A percentile compares a stretch with the other conserved stretches of the same genome.
Conservation (phyloP, 2,888 invertebrate genomes). For the Sinhomidia bicolor region DNA sequence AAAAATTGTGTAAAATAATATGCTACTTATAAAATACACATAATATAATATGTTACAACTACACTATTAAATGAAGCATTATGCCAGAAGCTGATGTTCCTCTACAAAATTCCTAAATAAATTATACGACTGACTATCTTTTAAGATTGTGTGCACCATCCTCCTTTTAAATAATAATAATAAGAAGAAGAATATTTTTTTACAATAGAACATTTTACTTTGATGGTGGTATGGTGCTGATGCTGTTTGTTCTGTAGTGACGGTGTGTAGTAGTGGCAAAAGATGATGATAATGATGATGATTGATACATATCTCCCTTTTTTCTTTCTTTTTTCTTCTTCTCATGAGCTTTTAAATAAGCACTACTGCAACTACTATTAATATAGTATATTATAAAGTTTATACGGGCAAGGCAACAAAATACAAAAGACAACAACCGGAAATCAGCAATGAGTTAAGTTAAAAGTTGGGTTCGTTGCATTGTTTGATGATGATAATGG, state of each 20-base stretch:
- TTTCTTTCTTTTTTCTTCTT: too few relatives aligned
- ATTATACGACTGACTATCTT: not conserved
- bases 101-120: not conserved
- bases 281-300: constrained; percentile 24
- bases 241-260: too few relatives aligned
- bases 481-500: constrained; percentile 32
- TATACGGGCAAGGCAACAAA: not conserved
- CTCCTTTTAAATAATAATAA: not conserved
- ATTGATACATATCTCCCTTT: constrained; percentile 68
- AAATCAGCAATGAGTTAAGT: constrained; percentile 68
- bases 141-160: constrained; percentile 26
- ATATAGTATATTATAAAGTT: too few relatives aligned
- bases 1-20: constrained; percentile 46
- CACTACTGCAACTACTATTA: not conserved
- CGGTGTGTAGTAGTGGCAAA: not conserved
- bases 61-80: constrained; percentile 57
- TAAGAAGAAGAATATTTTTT: too few relatives aligned
- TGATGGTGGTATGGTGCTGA: not conserved
- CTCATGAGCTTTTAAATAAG: constrained; percentile 57
- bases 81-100: constrained; percentile 44
- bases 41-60: constrained; percentile 12
- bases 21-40: not conserved
- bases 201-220: too few relatives aligned
- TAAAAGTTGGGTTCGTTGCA: constrained; percentile 61
- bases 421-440: constrained; percentile 61